Conservation (phyloP, 1,140 invertebrate species). For the Magallana gigas region DNA sequence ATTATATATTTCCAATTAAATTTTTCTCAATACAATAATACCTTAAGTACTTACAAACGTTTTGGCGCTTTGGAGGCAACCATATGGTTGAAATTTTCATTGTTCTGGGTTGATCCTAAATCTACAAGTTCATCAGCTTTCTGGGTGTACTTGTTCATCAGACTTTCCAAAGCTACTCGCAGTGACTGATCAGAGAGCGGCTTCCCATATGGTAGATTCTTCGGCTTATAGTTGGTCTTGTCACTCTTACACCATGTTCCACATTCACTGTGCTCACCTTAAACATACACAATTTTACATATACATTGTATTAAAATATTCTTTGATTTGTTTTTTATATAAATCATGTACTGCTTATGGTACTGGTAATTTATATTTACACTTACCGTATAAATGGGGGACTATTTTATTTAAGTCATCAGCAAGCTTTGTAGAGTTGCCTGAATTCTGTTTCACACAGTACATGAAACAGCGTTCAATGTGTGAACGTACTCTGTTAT, state of each 20-base stretch:
- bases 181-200: background rate
- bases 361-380: too few species aligned
- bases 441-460: background rate
- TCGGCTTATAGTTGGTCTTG: conserved; percentile 9
- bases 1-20: too few species aligned
- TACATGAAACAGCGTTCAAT: conserved; percentile 34
- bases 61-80: conserved; percentile 23
- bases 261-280: conserved; percentile 3
- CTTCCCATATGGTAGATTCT: conserved; percentile 40
- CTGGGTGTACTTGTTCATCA: conserved; percentile 27
- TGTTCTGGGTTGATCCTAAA: conserved; percentile 13
- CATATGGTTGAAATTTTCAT: conserved; percentile 31
- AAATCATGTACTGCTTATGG: background rate
- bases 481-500: background rate
- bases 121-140: conserved; percentile 29
- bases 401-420: background rate
- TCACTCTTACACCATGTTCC: conserved; percentile 37
- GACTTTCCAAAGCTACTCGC: conserved; percentile 3
- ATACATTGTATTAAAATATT: background rate
- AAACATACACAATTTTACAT: background rate
- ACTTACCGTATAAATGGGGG: background rate
- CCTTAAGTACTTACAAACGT: conserved; percentile 21
- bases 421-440: background rate
- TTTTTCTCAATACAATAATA: background rate
- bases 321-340: background rate